These are phyloP conservation scores for Ochotona princeps DNA, from an alignment of 2,113 vertebrate species.

Conservation along the genomic window DNA sequence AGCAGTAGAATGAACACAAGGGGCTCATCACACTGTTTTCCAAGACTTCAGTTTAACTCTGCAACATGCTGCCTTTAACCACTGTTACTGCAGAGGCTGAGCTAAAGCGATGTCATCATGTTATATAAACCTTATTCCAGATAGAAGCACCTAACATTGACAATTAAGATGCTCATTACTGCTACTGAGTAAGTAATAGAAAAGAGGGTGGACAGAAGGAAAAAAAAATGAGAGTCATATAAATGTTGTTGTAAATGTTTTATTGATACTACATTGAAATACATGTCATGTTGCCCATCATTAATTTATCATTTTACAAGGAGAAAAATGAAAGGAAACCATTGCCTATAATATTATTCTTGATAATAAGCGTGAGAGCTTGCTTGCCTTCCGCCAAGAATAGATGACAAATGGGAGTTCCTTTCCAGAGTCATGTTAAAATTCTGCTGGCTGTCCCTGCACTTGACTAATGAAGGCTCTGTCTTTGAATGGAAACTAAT, in stretches of 20 bases:
- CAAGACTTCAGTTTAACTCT: neutral
- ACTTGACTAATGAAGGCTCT: conserved; percentile 21
- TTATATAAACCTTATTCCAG: neutral
- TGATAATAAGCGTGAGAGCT: neutral
- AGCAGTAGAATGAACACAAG: neutral
- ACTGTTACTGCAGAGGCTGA: neutral
- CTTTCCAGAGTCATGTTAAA: conserved; percentile 6
- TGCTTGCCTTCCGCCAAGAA: neutral
- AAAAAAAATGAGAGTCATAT: neutral
- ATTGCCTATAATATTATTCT: neutral
- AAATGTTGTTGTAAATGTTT: neutral
- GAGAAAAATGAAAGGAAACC: neutral
- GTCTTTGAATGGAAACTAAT: conserved; percentile 31
- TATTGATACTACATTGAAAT: neutral
- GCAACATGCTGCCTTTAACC: neutral
- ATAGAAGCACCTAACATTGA: neutral
- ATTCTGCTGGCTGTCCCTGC: neutral
- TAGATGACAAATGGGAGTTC: neutral
- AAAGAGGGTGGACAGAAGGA: neutral
- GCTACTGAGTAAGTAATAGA: neutral
- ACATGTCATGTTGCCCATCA: neutral
- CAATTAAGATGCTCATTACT: too few species aligned
- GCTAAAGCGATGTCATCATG: neutral
- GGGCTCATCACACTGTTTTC: neutral
- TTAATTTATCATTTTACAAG: neutral